phyloP scores from a whole-genome alignment of 2,888 invertebrate genomes.

The Cataglyphis altisquamis region DNA sequence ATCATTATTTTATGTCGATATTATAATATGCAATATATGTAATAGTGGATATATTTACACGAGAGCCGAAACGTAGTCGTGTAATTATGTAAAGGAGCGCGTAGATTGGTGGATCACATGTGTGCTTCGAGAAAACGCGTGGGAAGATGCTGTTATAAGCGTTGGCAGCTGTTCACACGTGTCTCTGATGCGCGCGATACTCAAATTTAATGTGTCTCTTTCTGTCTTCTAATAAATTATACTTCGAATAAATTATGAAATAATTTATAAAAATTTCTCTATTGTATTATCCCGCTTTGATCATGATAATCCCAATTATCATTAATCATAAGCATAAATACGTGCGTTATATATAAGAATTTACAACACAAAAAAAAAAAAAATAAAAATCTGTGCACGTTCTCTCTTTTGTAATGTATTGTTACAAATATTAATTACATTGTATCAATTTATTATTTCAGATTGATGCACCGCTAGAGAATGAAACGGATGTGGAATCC shows the following conservation, averaged over 20 bases:
- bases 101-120: conserved; percentile 76
- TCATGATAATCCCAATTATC: not conserved
- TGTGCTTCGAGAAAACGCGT: conserved; percentile 82
- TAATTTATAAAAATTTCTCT: not conserved
- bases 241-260: conserved; percentile 5
- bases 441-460: conserved; percentile 74
- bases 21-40: not conserved
- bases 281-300: not conserved
- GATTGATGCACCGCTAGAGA: conserved; percentile 83
- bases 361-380: not conserved
- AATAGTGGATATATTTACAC: conserved; percentile 17
- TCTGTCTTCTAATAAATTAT: not conserved
- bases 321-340: not conserved
- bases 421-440: not conserved
- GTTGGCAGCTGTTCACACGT: conserved; percentile 85
- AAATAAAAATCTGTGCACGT: not conserved
- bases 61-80: not conserved
- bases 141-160: conserved; percentile 81
- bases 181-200: conserved; percentile 71
- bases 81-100: conserved; percentile 59
- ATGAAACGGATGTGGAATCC: conserved; percentile 80
- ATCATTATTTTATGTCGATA: not conserved
- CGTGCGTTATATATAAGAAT: not conserved
- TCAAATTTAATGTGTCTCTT: conserved; percentile 59
- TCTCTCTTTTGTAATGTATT: not conserved